These are phyloP conservation scores for Thalpophila matura DNA, from an alignment of 2,888 invertebrate species.

Conservation along the genomic window DNA sequence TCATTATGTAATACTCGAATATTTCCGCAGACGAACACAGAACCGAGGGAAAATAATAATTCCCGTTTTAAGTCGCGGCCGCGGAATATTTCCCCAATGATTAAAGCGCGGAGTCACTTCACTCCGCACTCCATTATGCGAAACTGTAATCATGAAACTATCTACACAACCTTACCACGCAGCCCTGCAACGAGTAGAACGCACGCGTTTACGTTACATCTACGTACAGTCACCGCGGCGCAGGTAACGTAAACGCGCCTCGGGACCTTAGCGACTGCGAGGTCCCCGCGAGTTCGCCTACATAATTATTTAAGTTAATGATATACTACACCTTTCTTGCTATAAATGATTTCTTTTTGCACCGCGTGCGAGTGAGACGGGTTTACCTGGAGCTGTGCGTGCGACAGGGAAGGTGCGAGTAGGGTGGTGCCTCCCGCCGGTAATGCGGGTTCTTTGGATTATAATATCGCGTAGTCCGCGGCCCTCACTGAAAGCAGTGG, in stretches of 20 bases:
- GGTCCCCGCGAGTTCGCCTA: conserved; percentile 70
- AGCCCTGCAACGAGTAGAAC: conserved; percentile 50
- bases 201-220: conserved; percentile 65
- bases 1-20: conserved; percentile 61
- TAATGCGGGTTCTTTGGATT: conserved; percentile 65
- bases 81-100: conserved; percentile 87
- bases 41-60: conserved; percentile 66
- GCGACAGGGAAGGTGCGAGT: conserved; percentile 61
- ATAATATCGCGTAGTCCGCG: conserved; percentile 74
- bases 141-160: conserved; percentile 86
- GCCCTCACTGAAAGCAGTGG: conserved; percentile 73
- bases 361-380: conserved; percentile 68
- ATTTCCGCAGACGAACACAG: conserved; percentile 44
- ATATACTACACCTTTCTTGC: conserved; percentile 86
- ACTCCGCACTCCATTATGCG: conserved; percentile 84
- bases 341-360: conserved; percentile 84
- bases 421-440: conserved; percentile 76
- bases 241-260: conserved; percentile 64
- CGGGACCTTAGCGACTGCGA: conserved; percentile 53
- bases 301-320: conserved; percentile 90
- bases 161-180: conserved; percentile 64
- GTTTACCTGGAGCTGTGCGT: conserved; percentile 11
- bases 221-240: conserved; percentile 7
- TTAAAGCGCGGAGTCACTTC: conserved; percentile 79
- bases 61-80: conserved; percentile 65